phyloP scores from a whole-genome alignment of 2,888 invertebrate species.

The Crossocerus cetratus region DNA sequence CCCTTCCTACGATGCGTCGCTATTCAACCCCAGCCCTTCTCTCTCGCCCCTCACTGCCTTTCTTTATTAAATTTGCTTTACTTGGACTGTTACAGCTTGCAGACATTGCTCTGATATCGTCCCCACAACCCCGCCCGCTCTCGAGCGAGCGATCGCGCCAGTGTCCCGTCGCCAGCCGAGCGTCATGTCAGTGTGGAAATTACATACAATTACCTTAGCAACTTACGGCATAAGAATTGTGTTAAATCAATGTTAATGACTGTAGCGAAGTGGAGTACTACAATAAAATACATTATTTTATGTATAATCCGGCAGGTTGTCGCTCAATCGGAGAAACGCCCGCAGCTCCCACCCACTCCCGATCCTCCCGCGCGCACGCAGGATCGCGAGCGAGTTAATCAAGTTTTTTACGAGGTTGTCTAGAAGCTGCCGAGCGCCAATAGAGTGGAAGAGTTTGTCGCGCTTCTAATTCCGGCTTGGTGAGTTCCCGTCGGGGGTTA shows the following conservation, averaged over 20 bases:
- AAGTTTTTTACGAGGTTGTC: constrained; percentile 31
- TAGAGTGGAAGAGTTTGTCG: constrained; percentile 26
- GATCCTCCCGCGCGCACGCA: background rate
- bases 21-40: constrained; percentile 12
- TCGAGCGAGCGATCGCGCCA: constrained; percentile 54
- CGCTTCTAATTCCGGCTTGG: constrained; percentile 22
- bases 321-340: background rate
- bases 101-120: constrained; percentile 56
- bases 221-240: constrained; percentile 58
- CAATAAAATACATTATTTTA: constrained; percentile 74
- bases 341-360: background rate
- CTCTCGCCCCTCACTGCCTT: background rate
- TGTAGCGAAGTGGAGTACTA: constrained; percentile 70
- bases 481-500: constrained; percentile 16
- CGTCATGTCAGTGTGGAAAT: constrained; percentile 62
- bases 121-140: constrained; percentile 31
- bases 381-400: constrained; percentile 22
- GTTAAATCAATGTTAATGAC: constrained; percentile 70
- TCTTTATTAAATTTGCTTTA: constrained; percentile 33
- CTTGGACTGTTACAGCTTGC: constrained; percentile 63
- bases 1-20: background rate
- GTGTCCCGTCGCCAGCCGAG: constrained; percentile 56
- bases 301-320: constrained; percentile 45
- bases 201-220: constrained; percentile 54
- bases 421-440: constrained; percentile 5